Evolutionary conservation across 2,113 vertebrate species (phyloP).

Genomic region (Oncorhynchus tshawytscha): DNA sequence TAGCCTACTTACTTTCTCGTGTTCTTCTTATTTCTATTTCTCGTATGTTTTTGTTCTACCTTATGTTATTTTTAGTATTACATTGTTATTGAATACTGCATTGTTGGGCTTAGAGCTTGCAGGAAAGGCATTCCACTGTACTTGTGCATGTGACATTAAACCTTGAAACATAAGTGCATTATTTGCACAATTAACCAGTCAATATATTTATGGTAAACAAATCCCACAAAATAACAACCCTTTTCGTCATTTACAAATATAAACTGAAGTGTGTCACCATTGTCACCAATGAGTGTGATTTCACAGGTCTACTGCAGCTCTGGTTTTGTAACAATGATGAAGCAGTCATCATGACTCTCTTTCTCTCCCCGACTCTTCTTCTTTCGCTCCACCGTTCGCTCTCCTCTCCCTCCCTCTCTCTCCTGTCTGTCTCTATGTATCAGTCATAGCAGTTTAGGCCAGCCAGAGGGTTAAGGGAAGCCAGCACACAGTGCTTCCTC

Average conservation of each 20-base stretch:
- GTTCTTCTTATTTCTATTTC: no score
- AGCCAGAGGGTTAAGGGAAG: conserved; percentile 28
- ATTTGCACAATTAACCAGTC: background rate
- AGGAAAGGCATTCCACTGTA: no score
- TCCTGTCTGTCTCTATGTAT: conserved; percentile 32
- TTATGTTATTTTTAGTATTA: no score
- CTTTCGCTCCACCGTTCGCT: background rate
- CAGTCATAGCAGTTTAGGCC: conserved; percentile 54
- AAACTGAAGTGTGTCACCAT: no score
- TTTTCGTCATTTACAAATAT: no score
- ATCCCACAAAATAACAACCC: background rate
- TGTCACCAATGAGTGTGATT: background rate
- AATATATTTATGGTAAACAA: background rate
- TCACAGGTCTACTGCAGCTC: background rate
- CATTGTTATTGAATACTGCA: no score
- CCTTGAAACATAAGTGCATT: background rate
- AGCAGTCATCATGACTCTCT: background rate
- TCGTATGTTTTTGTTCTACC: no score
- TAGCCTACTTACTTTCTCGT: no score
- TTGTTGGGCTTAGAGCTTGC: no score
- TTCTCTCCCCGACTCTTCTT: background rate
- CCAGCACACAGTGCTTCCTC: conserved; percentile 49
- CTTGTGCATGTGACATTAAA: no score
- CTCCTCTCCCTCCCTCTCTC: conserved; percentile 12
- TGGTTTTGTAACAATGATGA: background rate